Evolutionary conservation across 2,797 vertebrate species (phyloP), one percentile per base, ranked within the genome.

Genomic region (Melanotaenia trifasciata): DNA sequence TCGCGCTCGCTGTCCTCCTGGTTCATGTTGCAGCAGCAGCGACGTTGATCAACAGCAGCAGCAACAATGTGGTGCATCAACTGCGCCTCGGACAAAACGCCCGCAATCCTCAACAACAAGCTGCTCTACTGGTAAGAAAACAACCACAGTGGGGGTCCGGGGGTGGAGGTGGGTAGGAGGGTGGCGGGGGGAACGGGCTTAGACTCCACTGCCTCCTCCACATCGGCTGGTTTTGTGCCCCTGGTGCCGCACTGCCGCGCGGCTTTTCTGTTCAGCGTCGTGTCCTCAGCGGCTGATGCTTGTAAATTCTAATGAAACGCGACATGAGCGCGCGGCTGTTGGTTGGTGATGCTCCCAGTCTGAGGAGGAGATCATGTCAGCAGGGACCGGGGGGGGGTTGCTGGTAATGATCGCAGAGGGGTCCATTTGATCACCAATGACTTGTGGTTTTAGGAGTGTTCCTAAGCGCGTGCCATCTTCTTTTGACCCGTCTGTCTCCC

Each of bases 21-120:
- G 26, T 43, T 40, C 67, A 58, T 50, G 79, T 79, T 73, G 60
- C 61, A 33, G 67, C 71, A 9, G 58, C 74, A 43, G 79, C 59
- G 43, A 45, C 76, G 72, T 67, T 38, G 40, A 67, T 64, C 71
- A 45, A 38, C 82, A n/a, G 69, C 85, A 59, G 74, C 83, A 78
- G 85, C 80, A 84, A 89, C 85, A 62, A 94, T 93, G 93, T 93
- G 92, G 92, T 94, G 93, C 89, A 93, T 94, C 74, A 94, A 94
- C 87, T 94, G 93, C 89, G 93, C 93, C 28, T 94, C 93, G 76
- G 93, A 94, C 72, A 94, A 93, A 88, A 93, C 91, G 61, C 91
- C 93, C 72, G 90, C 91, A 20, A 90, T 93, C 84, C 91, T 92
- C 6, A 91, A 94, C 89, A 94, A 94, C 91, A 94, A 94, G 88